These are phyloP conservation scores for Dugesia japonica DNA, from an alignment of 2,888 invertebrate species.

Conservation along the genomic window DNA sequence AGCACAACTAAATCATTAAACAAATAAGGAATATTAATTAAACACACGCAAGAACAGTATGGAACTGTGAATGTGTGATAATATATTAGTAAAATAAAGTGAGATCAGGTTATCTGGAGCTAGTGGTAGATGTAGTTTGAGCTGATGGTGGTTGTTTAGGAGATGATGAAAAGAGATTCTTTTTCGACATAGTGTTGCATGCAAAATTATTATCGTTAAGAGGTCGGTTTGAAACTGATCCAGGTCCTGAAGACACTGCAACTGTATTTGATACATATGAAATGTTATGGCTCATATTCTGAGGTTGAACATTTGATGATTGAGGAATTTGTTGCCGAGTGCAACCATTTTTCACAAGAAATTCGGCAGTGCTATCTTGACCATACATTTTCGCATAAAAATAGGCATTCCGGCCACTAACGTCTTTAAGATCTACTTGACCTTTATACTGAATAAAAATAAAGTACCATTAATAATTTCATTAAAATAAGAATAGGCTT, in stretches of 20 bases:
- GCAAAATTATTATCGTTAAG: neutral
- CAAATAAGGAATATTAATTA: slow-evolving; percentile 2
- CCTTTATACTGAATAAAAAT: neutral
- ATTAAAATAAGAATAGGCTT: neutral
- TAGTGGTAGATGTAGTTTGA: neutral
- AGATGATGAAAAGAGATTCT: slow-evolving; percentile 15
- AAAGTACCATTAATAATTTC: no score
- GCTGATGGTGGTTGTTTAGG: neutral
- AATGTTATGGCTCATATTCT: slow-evolving; percentile 15
- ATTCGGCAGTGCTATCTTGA: slow-evolving; percentile 54
- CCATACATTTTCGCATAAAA: slow-evolving; percentile 62
- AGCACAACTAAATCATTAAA: slow-evolving; percentile 5
- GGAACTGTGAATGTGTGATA: neutral
- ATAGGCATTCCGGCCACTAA: slow-evolving; percentile 67
- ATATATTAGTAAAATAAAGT: neutral
- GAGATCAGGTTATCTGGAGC: neutral
- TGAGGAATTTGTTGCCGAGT: slow-evolving; percentile 37
- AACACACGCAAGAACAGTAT: neutral
- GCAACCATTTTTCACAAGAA: slow-evolving; percentile 55
- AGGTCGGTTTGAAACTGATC: slow-evolving; percentile 14
- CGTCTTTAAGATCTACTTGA: slow-evolving; percentile 44
- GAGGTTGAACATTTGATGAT: neutral
- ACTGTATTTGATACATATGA: slow-evolving; percentile 1
- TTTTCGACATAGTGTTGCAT: slow-evolving; percentile 8
- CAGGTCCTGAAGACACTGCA: neutral